Percentiles rank a stretch among this genome's conserved stretches.
phyloP scores from a whole-genome alignment of 1,140 invertebrate genomes.

The Akabosia matsudoensis region DNA sequence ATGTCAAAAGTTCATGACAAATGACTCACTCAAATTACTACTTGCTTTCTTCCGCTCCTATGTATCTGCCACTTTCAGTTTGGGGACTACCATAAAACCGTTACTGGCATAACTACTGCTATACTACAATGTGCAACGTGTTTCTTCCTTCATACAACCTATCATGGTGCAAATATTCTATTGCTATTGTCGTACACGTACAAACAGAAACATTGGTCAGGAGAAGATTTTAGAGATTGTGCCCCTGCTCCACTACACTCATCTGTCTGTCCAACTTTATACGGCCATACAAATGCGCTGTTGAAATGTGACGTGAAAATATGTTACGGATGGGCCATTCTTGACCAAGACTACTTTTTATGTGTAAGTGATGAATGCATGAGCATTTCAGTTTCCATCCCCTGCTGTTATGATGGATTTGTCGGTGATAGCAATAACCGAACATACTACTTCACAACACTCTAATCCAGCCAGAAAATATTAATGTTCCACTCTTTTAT shows the following conservation, averaged over 20 bases:
- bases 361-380: constrained; percentile 3
- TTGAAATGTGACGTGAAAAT: constrained; percentile 9
- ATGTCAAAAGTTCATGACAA: constrained; percentile 24
- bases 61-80: constrained; percentile 12
- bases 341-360: constrained; percentile 1
- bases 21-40: constrained; percentile 1
- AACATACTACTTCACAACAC: not conserved
- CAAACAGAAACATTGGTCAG: not conserved
- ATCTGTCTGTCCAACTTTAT: too few relatives aligned
- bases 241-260: not conserved
- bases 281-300: too few relatives aligned
- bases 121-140: not conserved
- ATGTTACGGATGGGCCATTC: constrained; percentile 3
- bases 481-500: not conserved
- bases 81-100: not conserved
- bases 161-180: not conserved
- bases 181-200: not conserved
- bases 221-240: not conserved
- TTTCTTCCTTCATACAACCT: too few relatives aligned
- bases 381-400: not conserved
- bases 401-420: constrained; percentile 4
- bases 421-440: not conserved
- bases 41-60: not conserved
- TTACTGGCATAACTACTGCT: not conserved
- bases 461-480: not conserved